These are phyloP conservation scores for Labeo catla DNA, from an alignment of 2,113 vertebrate genomes.

Conservation along the genomic window DNA sequence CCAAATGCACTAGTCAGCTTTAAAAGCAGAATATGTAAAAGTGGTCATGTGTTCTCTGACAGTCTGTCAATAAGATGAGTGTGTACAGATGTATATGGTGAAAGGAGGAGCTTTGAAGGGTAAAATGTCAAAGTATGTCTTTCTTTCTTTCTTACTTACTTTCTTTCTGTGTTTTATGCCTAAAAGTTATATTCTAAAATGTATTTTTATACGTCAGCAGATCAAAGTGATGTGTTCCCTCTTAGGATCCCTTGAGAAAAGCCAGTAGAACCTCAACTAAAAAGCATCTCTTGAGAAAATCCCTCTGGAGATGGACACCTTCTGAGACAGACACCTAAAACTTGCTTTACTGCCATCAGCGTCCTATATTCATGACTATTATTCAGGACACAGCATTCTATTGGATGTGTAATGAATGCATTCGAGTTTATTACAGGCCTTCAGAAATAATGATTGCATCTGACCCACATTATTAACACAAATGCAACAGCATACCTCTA, in stretches of 20 bases:
- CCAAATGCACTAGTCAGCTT: constrained; percentile 31
- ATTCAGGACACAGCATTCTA: not conserved
- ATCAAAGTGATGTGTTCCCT: not conserved
- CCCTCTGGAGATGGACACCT: constrained; percentile 2
- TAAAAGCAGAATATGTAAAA: constrained; percentile 38
- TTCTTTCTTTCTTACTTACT: not conserved
- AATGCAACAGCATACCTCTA: constrained; percentile 13
- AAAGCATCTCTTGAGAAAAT: not conserved
- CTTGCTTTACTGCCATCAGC: not conserved
- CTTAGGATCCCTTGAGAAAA: not conserved
- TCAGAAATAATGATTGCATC: constrained; percentile 37
- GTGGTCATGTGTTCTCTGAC: constrained; percentile 1
- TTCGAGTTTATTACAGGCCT: constrained; percentile 32
- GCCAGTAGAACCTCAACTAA: not conserved
- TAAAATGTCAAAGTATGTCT: not conserved
- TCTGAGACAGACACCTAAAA: not conserved
- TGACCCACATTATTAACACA: constrained; percentile 32
- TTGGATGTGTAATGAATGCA: constrained; percentile 9
- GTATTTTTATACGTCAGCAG: not conserved
- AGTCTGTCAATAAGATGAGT: not conserved
- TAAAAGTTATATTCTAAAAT: not conserved
- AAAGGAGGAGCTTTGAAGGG: not conserved
- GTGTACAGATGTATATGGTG: not conserved
- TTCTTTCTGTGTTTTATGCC: not conserved
- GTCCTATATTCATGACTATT: not conserved